Evolutionary conservation across 2,113 vertebrate genomes (phyloP), one percentile per base, ranked within the genome.

Genomic region (Anser cygnoides): DNA sequence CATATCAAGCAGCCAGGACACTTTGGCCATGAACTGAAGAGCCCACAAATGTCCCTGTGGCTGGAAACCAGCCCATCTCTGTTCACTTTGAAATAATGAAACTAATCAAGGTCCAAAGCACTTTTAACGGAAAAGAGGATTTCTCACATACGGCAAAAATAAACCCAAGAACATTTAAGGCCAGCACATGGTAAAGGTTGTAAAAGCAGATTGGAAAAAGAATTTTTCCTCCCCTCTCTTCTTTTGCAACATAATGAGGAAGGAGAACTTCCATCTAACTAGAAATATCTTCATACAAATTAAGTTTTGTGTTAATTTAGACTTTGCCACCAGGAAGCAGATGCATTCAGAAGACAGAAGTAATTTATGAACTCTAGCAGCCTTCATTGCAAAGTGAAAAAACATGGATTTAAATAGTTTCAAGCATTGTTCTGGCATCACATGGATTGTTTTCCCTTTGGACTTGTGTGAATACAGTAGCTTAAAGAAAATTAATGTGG

Each of bases 261-360:
- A 92, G 65, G 74, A 81, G 70, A 77, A 90, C 79, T 65, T 81
- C 37, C 46, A 35, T 90, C 65, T 77, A 44, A 81, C 55, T 68
- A 65, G 65, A 81, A 84, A 63, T 63, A 73, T 55, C 44, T 78
- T 74, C 2, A 31, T 23, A 73, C 54, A 90, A 92, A 88, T 92
- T 72, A 76, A 77, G 79, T 90, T 87, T 84, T 65, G 61, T 33
- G 70, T 59, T 86, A 88, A 92, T 90, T 92, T 76, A 55, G 70
- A 43, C 62, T 88, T 81, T 71, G 66, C n/a, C 52, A 85, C n/a
- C 83, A 87, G 90, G 83, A 92, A 76, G 50, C 59, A 77, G 87
- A 84, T 20, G 52, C 55, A 65, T 78, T 58, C 79, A 87, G 54
- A 70, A 84, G 54, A 55, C 70, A 85, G 74, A 88, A 2, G 3